Base-by-base conservation (phyloP, 1,140 invertebrate species). In the Helicorthomorpha holstii region DNA sequence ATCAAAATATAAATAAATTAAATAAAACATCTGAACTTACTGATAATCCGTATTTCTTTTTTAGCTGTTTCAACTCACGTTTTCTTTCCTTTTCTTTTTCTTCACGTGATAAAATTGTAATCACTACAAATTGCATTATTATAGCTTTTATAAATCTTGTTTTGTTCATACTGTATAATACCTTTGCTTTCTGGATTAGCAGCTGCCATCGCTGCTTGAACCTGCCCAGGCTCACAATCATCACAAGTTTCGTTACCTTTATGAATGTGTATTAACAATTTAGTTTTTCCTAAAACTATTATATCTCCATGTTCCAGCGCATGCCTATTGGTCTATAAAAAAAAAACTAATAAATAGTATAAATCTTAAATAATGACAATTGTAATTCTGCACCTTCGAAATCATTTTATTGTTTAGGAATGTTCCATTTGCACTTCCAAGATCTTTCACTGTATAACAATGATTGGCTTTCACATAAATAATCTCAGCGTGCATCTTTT, bases 371-470 rank as follows among this genome's bases (percentile, higher is more conserved):
- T 19, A 41, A 12, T 12, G 19, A 41, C 38, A 41, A 12, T 12
- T 12, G 38, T 34, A 41, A 29, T 29, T 16, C 34, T 16, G 53
- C 58, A 69, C 67, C 59, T 64, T 72, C 0, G 83, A 81, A 56
- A 94, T 71, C 54, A 83, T 72, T 27, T 71, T 73, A 0, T 82
- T 81, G 68, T 94, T 89, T 2, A 93, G 61, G 50, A 80, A 75
- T 0, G 87, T 92, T 1, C 89, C 90, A 66, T 91, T 92, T 60
- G 83, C 76, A 27, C 86, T 92, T 7, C 85, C 86, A 47, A 83
- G 61, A 67, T 93, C 89, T n/a, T 75, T 72, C 0, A 85, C 74
- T 46, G 75, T 69, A 62, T 89, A 93, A 1, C 68, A 62, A 16
- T 68, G 68, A 4, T 54, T 47, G 2, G 58, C 51, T 23, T 58